Conservation (phyloP, 2,888 invertebrate genomes). For the Aplocera efformata region DNA sequence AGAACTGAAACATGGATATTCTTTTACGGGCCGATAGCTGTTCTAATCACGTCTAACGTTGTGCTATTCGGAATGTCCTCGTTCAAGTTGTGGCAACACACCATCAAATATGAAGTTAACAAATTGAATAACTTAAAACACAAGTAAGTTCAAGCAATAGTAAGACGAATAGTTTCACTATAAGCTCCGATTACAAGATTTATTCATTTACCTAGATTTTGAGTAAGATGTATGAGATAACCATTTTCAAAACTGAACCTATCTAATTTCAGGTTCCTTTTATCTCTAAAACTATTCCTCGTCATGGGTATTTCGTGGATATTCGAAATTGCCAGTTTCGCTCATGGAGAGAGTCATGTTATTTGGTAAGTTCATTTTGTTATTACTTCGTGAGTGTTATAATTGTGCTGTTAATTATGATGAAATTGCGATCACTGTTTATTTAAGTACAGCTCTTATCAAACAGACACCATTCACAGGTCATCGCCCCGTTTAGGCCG, state of each 20-base stretch:
- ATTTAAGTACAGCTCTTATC: not conserved
- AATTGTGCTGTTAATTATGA: too few relatives aligned
- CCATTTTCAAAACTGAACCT: not conserved
- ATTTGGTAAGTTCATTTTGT: conserved; percentile 53
- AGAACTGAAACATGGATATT: conserved; percentile 81
- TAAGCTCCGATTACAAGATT: too few relatives aligned
- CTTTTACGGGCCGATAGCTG: conserved; percentile 84
- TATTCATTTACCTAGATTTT: too few relatives aligned
- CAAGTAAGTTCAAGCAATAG: conserved; percentile 60
- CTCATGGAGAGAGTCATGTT: conserved; percentile 62
- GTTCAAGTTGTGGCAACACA: conserved; percentile 77
- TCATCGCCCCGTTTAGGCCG: not conserved
- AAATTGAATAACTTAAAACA: conserved; percentile 77
- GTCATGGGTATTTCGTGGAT: conserved; percentile 87
- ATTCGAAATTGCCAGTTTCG: conserved; percentile 82
- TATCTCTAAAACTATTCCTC: conserved; percentile 83
- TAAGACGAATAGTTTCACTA: too few relatives aligned
- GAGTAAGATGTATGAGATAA: too few relatives aligned
- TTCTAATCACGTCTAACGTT: conserved; percentile 79
- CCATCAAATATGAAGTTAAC: conserved; percentile 72
- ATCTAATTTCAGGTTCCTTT: conserved; percentile 72
- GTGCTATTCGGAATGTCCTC: conserved; percentile 81
- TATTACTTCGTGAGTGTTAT: conserved; percentile 1
- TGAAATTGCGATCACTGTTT: not conserved
- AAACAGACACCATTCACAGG: not conserved